A percentile compares a stretch with the other conserved stretches of the same genome.
phyloP scores from a whole-genome alignment of 2,113 vertebrate species.

The Bostrychus sinensis region DNA sequence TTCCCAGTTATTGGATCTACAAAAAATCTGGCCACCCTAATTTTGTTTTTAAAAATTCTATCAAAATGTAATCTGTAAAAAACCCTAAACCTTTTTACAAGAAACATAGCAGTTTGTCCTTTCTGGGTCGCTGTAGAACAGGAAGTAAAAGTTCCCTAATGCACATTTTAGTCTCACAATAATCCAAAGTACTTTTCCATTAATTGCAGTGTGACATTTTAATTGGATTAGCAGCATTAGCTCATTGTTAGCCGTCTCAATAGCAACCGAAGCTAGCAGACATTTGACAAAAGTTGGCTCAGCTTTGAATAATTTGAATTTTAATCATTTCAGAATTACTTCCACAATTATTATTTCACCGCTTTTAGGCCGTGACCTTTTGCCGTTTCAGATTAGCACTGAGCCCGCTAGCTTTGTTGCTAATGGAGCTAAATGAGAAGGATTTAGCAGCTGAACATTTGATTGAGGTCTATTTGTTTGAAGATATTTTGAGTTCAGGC shows the following conservation, averaged over 20 bases:
- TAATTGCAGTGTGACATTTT: conserved; percentile 5
- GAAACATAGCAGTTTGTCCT: not conserved
- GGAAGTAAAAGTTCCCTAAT: too few relatives aligned
- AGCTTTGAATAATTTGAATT: not conserved
- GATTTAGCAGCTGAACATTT: not conserved
- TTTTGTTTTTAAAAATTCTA: too few relatives aligned
- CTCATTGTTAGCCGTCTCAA: not conserved
- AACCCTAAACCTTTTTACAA: too few relatives aligned
- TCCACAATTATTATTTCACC: not conserved
- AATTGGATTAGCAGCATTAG: not conserved
- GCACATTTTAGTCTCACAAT: not conserved
- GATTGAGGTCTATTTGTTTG: too few relatives aligned
- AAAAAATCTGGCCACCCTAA: too few relatives aligned
- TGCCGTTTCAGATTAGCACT: not conserved
- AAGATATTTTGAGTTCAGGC: too few relatives aligned
- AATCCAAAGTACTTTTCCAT: not conserved
- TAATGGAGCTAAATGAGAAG: not conserved
- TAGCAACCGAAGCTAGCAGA: not conserved
- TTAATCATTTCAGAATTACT: not conserved
- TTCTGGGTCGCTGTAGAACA: too few relatives aligned
- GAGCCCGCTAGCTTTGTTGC: not conserved
- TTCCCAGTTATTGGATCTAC: too few relatives aligned
- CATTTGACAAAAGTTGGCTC: too few relatives aligned
- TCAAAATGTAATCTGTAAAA: too few relatives aligned
- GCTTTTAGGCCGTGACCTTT: not conserved